Percentiles rank a stretch among this genome's conserved stretches.
These are phyloP conservation scores for Celastrina argiolus DNA, from an alignment of 2,888 invertebrate species.

Conservation along the genomic window DNA sequence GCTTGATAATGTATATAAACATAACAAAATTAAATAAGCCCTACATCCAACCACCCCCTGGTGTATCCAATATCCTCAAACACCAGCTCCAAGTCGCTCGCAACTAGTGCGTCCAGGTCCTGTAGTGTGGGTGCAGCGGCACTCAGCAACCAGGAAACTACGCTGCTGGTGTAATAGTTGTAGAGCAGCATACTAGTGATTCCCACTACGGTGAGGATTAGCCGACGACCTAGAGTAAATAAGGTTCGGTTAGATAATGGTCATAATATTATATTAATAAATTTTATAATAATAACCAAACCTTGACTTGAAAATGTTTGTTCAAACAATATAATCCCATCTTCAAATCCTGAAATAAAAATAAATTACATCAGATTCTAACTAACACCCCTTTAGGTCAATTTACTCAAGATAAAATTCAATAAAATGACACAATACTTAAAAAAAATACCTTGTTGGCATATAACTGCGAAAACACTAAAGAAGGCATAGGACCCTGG, in stretches of 20 bases:
- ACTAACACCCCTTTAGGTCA: too few species aligned
- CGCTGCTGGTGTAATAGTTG: slow-evolving; percentile 80
- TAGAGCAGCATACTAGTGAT: slow-evolving; percentile 70
- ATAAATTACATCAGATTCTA: not conserved
- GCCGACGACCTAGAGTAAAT: slow-evolving; percentile 47
- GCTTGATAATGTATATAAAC: too few species aligned
- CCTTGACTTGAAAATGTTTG: slow-evolving; percentile 56
- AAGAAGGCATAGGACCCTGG: slow-evolving; percentile 51
- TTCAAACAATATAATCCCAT: slow-evolving; percentile 48
- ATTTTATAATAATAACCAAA: slow-evolving; percentile 31
- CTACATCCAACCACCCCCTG: slow-evolving; percentile 63
- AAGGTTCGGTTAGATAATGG: not conserved
- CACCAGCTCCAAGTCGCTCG: slow-evolving; percentile 68
- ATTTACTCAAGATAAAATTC: too few species aligned
- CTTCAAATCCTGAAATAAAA: slow-evolving; percentile 55
- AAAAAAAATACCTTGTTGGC: slow-evolving; percentile 70
- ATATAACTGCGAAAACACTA: slow-evolving; percentile 60
- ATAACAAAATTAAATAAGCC: slow-evolving; percentile 21
- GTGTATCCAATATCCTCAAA: slow-evolving; percentile 74
- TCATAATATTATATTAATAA: too few species aligned
- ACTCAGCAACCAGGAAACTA: slow-evolving; percentile 77
- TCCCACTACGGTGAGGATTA: slow-evolving; percentile 55
- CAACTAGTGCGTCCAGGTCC: slow-evolving; percentile 66
- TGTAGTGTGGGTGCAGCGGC: slow-evolving; percentile 65
- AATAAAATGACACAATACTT: too few species aligned